Evolutionary conservation across 1,140 invertebrate genomes (phyloP).

Genomic region (Drosophila suzukii): DNA sequence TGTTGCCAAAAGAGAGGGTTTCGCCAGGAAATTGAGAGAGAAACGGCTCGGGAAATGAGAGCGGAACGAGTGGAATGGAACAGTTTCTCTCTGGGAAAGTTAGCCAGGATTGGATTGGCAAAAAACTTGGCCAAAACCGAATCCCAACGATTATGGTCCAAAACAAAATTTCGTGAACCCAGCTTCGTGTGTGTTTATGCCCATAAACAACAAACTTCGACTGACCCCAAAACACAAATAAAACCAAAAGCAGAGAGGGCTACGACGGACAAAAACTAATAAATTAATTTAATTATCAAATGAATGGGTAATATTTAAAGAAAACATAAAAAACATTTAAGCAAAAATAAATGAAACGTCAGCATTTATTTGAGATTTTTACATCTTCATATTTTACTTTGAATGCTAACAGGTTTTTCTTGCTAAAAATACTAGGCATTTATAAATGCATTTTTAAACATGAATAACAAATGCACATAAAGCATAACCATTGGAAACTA

Average conservation of each 20-base stretch:
- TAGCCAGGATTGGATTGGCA: slow-evolving; percentile 41
- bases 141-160: slow-evolving; percentile 12
- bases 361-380: no score
- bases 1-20: slow-evolving; percentile 59
- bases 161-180: slow-evolving; percentile 34
- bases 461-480: no score
- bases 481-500: neutral
- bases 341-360: no score
- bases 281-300: neutral
- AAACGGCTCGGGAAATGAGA: slow-evolving; percentile 18
- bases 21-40: neutral
- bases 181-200: slow-evolving; percentile 36
- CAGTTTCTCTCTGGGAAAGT: slow-evolving; percentile 19
- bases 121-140: slow-evolving; percentile 33
- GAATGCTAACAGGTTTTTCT: no score
- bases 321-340: neutral
- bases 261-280: neutral
- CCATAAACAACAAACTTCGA: slow-evolving; percentile 36
- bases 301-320: no score
- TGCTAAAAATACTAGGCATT: no score
- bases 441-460: no score
- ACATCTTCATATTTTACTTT: neutral
- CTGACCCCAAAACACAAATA: slow-evolving; percentile 42
- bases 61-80: slow-evolving; percentile 57
- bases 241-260: slow-evolving; percentile 6